phyloP scores from a whole-genome alignment of 2,113 vertebrate genomes.

The Eublepharis macularius region DNA sequence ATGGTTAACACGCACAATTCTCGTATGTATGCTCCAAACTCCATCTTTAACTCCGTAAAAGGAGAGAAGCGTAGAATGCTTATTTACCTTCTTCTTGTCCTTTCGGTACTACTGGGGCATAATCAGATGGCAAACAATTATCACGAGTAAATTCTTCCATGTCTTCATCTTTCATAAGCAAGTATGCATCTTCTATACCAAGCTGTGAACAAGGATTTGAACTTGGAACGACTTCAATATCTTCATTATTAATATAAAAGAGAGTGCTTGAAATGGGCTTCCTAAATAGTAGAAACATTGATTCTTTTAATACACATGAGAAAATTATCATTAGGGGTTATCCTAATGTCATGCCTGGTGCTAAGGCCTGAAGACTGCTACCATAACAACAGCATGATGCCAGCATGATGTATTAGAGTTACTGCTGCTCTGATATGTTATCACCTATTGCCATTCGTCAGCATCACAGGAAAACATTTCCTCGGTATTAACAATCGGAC shows the following conservation, averaged over 20 bases:
- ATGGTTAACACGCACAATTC: not conserved
- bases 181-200: slow-evolving; percentile 43
- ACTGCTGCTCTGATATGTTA: not conserved
- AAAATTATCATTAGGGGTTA: not conserved
- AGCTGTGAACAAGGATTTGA: slow-evolving; percentile 75
- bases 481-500: not conserved
- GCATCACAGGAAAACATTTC: not conserved
- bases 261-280: slow-evolving; percentile 32
- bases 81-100: slow-evolving; percentile 61
- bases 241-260: slow-evolving; percentile 30
- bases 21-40: not conserved
- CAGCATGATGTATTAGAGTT: not conserved
- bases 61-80: not conserved
- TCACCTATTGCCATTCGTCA: not conserved
- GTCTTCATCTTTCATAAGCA: not conserved
- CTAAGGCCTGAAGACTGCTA: not conserved
- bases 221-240: slow-evolving; percentile 75
- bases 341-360: not conserved
- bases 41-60: not conserved
- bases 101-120: slow-evolving; percentile 37
- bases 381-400: not conserved
- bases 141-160: slow-evolving; percentile 31
- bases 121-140: slow-evolving; percentile 31
- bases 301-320: not conserved
- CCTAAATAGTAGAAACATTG: slow-evolving; percentile 57